Base-by-base conservation (phyloP, 2,888 invertebrate species). In the Ligdia adustata region DNA sequence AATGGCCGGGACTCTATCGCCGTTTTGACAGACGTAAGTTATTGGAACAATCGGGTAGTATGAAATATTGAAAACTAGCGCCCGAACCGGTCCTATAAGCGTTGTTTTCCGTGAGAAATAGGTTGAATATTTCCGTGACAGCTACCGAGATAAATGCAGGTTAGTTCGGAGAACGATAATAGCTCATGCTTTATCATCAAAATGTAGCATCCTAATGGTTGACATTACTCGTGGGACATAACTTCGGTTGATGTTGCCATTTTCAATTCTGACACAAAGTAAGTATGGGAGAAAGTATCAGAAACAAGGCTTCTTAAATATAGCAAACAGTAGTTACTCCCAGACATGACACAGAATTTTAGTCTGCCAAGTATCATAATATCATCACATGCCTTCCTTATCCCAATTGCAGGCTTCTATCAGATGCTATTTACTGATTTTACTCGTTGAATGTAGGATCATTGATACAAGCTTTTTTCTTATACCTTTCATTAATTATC, bases 1-100 rank as follows among this genome's bases (percentile, higher is more conserved):
- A 68, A 69, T 57, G 56, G 42, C 52, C 53, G 55, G 48, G 29
- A 58, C 62, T 69, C 60, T 70, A 71, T 72, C 74, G 66, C 58
- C 63, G 44, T 70, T 70, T 59, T 74, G 79, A 74, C 78, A 75
- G 73, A 60, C 72, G 64, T 72, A 70, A 75, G 66, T 73, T 75
- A 75, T 75, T 72, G 76, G 63, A 62, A 64, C 74, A 66, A 69
- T 71, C 60, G 60, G 62, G 69, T 64, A 67, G 58, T 61, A 67
- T 75, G 75, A 78, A 77, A 79, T 77, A 78, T 77, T 73, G 73
- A 64, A 69, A 66, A 66, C 60, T 61, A 57, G 50, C 57, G 44
- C 56, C 57, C 37, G 58, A 63, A 62, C 62, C 56, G 62, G 58
- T 67, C 52, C 52, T 28, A 47, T 54, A 58, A 68, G 57, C 53